Evolutionary conservation across 2,888 invertebrate species (phyloP), one percentile per base, ranked within the genome.

Genomic region (Hypsopygia costalis): DNA sequence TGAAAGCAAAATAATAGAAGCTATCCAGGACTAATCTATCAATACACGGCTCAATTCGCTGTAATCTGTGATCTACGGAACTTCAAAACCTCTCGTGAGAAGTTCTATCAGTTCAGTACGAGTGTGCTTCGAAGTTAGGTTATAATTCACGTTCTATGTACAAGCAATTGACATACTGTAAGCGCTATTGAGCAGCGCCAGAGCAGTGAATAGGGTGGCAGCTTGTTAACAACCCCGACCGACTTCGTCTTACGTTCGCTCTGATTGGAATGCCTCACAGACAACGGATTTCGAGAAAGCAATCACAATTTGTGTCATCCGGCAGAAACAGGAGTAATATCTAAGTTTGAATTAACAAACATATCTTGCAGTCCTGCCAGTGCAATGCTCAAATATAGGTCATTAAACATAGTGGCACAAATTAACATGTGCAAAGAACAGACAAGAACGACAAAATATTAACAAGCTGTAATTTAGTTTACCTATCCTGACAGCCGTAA

Each of bases 251-350:
- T 54, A 48, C 38, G 57, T 59, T 64, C 55, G 52, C 55, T 48
- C 67, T 72, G 72, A 70, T 73, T 77, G 69, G 70, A 69, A 71
- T 64, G 61, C 62, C 67, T 61, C 55, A 49, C 59, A 70, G 63
- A 69, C 67, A 72, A 66, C 66, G 52, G 65, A 61, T 67, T 67
- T 57, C 51, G 62, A 66, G 69, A 62, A 72, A 77, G 69, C 69
- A 74, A 75, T 79, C 72, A 72, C 66, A 69, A 65, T 76, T 71
- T 70, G 73, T 65, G 65, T 59, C 57, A 52, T 51, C 48, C 51
- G 40, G 44, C 52, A 52, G 51, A 58, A 59, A 52, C 46, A 55
- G 46, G 52, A 54, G 22, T 32, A 16, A 16, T 16, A 32, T 27
- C 22, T 11, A 32, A 32, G 6, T 39, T 32, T 33, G 33, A 27